A percentile compares a stretch with the other conserved stretches of the same genome.
phyloP scores from a whole-genome alignment of 92 coral and sea anemone species.

The Chrysogorgia sp. region DNA sequence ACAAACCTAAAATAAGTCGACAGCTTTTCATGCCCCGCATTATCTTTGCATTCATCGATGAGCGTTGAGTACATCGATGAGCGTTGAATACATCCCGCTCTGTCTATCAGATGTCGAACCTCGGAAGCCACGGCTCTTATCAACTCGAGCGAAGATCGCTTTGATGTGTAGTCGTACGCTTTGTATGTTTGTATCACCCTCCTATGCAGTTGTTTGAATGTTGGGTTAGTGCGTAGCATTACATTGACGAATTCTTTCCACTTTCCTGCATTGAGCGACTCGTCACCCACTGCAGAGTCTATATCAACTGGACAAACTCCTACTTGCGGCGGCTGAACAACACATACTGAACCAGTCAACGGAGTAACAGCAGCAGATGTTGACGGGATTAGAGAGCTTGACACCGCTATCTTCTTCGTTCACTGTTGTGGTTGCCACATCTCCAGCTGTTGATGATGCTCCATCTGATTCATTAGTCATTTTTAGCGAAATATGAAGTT shows the following conservation, averaged over 20 bases:
- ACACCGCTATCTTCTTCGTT: neutral
- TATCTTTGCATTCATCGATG: conserved; percentile 37
- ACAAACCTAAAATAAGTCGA: conserved; percentile 28
- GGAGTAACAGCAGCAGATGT: conserved; percentile 6
- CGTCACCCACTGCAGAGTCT: neutral
- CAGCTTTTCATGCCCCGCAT: conserved; percentile 38
- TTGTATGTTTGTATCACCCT: conserved; percentile 16
- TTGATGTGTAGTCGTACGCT: conserved; percentile 10
- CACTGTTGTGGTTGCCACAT: no score
- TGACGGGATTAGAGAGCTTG: neutral
- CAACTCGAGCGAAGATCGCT: conserved; percentile 3
- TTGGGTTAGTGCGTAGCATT: conserved; percentile 31
- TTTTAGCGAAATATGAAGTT: conserved; percentile 23
- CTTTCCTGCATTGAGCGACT: neutral
- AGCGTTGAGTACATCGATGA: conserved; percentile 34
- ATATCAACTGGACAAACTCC: no score
- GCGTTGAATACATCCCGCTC: no score
- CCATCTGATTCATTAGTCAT: neutral
- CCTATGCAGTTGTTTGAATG: conserved; percentile 21
- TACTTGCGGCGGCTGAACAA: no score
- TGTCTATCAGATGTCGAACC: conserved; percentile 3
- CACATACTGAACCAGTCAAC: conserved; percentile 2
- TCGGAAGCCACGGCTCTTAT: conserved; percentile 16
- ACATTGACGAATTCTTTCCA: conserved; percentile 18
- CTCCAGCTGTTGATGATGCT: no score